Evolutionary conservation across 2,113 vertebrate species (phyloP).

Genomic region (Oxyura jamaicensis): DNA sequence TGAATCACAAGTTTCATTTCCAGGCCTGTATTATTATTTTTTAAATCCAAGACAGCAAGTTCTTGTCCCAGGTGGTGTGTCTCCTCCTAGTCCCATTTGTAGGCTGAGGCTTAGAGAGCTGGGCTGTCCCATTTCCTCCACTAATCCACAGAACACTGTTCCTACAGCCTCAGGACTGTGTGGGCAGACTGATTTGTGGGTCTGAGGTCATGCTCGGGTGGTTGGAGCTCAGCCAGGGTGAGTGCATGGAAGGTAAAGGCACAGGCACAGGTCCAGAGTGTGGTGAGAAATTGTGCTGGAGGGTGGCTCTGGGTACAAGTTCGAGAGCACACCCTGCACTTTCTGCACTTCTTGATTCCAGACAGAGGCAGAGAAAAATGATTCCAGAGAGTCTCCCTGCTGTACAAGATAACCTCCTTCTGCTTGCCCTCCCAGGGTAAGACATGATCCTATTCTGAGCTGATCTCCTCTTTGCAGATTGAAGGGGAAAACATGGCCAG

Average conservation of each 20-base stretch:
- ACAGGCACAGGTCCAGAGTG: rapidly evolving
- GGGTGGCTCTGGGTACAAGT: neutral
- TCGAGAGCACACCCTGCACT: rapidly evolving
- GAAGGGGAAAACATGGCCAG: neutral
- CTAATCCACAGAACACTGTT: neutral
- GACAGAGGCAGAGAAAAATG: neutral
- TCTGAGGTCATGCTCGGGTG: rapidly evolving
- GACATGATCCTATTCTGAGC: neutral
- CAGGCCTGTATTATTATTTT: neutral
- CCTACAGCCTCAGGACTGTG: neutral
- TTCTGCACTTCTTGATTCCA: neutral
- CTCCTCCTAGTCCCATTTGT: neutral
- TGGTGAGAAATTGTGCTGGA: neutral
- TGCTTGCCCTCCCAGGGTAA: neutral
- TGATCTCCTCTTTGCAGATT: neutral
- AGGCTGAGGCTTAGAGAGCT: neutral
- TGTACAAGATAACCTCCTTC: neutral
- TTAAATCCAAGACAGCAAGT: neutral
- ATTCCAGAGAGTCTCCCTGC: neutral
- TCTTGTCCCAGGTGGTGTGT: neutral
- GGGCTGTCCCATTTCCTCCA: neutral
- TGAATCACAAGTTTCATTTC: neutral
- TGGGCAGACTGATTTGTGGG: neutral
- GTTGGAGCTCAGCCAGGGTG: rapidly evolving
- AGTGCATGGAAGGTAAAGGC: neutral